Conservation (phyloP, 1,140 invertebrate species). For the Zaprionus camerounensis region DNA sequence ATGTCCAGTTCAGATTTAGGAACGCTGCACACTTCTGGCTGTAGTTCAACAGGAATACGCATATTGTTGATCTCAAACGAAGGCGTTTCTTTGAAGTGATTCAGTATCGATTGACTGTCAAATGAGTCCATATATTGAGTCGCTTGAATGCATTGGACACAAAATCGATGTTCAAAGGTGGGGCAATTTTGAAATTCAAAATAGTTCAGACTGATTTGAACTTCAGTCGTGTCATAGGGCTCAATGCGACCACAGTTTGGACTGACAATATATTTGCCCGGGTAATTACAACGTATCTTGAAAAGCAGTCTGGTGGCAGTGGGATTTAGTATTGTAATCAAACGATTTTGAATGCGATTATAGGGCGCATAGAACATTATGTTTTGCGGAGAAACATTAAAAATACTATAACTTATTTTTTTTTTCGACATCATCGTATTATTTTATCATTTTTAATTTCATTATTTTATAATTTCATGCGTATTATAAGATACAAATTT, state of each 20-base stretch:
- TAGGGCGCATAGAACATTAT: slow-evolving; percentile 63
- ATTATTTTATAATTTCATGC: neutral
- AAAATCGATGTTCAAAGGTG: slow-evolving; percentile 39
- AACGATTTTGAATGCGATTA: slow-evolving; percentile 37
- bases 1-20: neutral
- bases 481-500: neutral
- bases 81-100: slow-evolving; percentile 20
- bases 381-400: slow-evolving; percentile 40
- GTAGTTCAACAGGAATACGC: slow-evolving; percentile 21
- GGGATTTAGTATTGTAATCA: slow-evolving; percentile 53
- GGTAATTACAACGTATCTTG: slow-evolving; percentile 50
- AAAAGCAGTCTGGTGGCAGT: slow-evolving; percentile 26
- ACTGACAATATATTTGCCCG: slow-evolving; percentile 22
- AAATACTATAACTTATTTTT: neutral
- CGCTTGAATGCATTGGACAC: slow-evolving; percentile 14
- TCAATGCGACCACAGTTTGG: slow-evolving; percentile 36
- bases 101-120: neutral
- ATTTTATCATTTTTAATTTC: neutral
- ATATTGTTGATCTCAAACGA: neutral
- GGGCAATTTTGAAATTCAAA: slow-evolving; percentile 22
- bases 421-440: neutral
- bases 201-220: slow-evolving; percentile 23
- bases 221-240: slow-evolving; percentile 37
- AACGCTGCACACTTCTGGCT: neutral
- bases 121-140: neutral